These are phyloP conservation scores for Emydocephalus ijimae DNA, from an alignment of 2,113 vertebrate species.

Conservation along the genomic window DNA sequence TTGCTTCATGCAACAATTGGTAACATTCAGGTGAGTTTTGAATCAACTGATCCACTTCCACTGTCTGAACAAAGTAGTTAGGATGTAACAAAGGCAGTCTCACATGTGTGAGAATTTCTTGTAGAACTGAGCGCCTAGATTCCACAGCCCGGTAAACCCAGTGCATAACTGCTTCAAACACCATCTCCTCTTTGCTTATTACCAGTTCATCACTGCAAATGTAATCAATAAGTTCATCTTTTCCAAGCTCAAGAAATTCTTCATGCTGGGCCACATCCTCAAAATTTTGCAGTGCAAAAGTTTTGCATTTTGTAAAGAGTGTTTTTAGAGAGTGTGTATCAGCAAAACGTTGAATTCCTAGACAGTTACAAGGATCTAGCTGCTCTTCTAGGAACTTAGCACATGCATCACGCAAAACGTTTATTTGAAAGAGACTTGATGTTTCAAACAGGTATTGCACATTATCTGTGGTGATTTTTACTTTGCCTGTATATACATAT, in stretches of 20 bases:
- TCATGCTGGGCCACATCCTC: constrained; percentile 90
- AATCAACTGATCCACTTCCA: constrained; percentile 94
- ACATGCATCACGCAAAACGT: constrained; percentile 87
- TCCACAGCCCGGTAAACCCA: constrained; percentile 92
- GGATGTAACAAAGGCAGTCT: constrained; percentile 92
- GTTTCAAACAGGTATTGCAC: constrained; percentile 97
- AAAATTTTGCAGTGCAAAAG: constrained; percentile 86
- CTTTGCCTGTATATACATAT: constrained; percentile 95
- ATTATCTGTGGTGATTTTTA: constrained; percentile 95
- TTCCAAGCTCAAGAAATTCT: constrained; percentile 88
- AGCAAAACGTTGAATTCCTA: constrained; percentile 95
- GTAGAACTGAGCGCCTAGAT: constrained; percentile 80
- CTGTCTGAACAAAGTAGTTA: constrained; percentile 98
- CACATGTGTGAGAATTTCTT: constrained; percentile 89
- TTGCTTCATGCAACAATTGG: constrained; percentile 92
- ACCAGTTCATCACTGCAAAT: constrained; percentile 89
- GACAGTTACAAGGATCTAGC: constrained; percentile 94
- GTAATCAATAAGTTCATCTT: constrained; percentile 93
- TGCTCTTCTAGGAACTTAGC: constrained; percentile 97
- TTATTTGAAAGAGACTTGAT: constrained; percentile 95
- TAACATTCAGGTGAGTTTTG: constrained; percentile 96
- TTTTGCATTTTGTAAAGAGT: constrained; percentile 87
- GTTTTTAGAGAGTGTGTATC: constrained; percentile 92
- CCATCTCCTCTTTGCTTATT: constrained; percentile 89
- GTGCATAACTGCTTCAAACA: constrained; percentile 94